Conservation (phyloP, 2,797 vertebrate genomes). For the Smutsia temminckii region DNA sequence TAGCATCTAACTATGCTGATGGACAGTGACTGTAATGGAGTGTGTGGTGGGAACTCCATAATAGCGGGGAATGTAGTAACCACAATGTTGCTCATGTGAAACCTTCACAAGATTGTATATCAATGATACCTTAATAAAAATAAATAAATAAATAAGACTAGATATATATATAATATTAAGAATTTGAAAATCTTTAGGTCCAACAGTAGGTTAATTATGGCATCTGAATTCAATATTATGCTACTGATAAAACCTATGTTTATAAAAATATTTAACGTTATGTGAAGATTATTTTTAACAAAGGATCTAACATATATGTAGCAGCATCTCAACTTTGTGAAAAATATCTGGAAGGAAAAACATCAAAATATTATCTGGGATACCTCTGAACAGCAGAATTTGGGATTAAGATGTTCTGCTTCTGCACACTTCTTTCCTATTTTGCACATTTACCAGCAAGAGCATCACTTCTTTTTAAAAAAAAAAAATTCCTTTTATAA, state of each 20-base stretch:
- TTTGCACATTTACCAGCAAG: not conserved
- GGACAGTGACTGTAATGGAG: too few species aligned
- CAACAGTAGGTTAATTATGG: not conserved
- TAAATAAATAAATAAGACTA: not conserved
- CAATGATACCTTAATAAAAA: not conserved
- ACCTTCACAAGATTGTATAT: too few species aligned
- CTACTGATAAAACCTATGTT: not conserved
- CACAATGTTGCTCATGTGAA: too few species aligned
- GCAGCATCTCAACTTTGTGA: not conserved
- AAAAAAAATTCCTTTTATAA: not conserved
- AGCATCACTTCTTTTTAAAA: not conserved
- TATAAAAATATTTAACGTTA: not conserved
- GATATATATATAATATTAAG: not conserved
- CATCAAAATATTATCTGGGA: not conserved
- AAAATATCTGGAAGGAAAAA: not conserved
- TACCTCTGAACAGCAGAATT: not conserved
- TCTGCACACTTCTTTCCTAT: not conserved
- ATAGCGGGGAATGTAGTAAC: too few species aligned
- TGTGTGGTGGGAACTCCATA: too few species aligned
- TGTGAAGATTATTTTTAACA: not conserved
- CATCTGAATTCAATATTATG: not conserved
- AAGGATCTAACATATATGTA: not conserved
- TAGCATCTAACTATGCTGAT: too few species aligned
- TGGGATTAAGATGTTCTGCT: not conserved
- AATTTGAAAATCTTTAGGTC: not conserved